Base-by-base conservation (phyloP, 1,140 invertebrate species). In the Uloborus diversus region DNA sequence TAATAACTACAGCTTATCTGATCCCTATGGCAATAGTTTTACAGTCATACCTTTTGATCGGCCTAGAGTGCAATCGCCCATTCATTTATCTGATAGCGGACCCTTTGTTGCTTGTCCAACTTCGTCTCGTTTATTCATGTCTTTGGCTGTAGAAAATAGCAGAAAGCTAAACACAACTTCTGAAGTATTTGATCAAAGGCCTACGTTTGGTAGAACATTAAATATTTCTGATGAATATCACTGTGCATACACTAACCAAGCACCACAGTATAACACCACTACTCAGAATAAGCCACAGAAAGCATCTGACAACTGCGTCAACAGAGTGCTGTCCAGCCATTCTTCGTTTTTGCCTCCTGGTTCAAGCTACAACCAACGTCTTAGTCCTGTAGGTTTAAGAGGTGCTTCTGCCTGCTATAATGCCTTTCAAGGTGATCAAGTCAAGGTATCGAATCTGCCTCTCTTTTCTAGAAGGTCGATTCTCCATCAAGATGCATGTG, bases 401-500 rank as follows among this genome's bases (percentile, higher is more conserved):
- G 66, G 28, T 62, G 56, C 49, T 64, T 73, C 69, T 37, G n/a
- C 33, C 28, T 56, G 30, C 42, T 32, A 35, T 66, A 78, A 66
- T 78, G 49, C 61, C 33, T 32, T 5, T 25, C 73, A 56, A 33
- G 49, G 56, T 20, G 59, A 64, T 75, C 57, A 62, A 75, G 47
- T 75, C n/a, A 78, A 78, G 73, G 73, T 78, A 78, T 57, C 70
- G 20, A 37, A 78, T 64, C 42, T 57, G 62, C 23, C 53, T 53
- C 62, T 20, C 7, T 73, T 56, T 33, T 49, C 7, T 47, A 27
- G 61, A 64, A 65, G 73, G 51, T 64, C 32, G 47, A 56, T 62
- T 65, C 73, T 65, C 73, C 73, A 78, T 78, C 61, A 65, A 56
- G 56, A 37, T 78, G 73, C 73, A 78, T 78, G 73, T 65, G 59